Base-by-base conservation (phyloP, 1,140 invertebrate species). In the Drosophila sulfurigaster region DNA sequence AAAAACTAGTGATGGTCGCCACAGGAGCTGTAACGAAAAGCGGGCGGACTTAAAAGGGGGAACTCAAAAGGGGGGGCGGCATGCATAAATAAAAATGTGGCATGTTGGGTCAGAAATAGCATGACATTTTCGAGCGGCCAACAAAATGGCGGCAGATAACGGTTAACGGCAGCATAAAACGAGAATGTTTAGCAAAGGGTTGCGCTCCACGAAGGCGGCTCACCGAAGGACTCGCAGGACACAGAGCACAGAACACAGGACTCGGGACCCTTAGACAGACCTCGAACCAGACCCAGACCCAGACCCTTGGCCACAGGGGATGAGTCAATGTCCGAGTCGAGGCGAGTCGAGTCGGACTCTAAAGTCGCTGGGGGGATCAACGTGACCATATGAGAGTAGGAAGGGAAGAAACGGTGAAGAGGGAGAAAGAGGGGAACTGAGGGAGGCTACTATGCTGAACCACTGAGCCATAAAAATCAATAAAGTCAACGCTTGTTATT, bases 91-190 rank as follows among this genome's bases (percentile, higher is more conserved):
- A 88, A 83, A 83, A 87, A 78, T 83, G 83, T 83, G 83, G 80
- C 83, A 88, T 88, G 80, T 83, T 88, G 83, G 83, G 83, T 88
- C 83, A 82, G 80, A 88, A 87, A 87, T 87, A 87, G 83, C 83
- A 81, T 87, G 83, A 88, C 83, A 81, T 78, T 88, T 75, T 88
- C 59, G 63, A 76, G 69, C 80, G 58, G 60, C 65, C 65, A 72
- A 75, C 83, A 83, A 87, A 87, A 88, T 88, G 83, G 74, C 80
- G 81, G 56, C 78, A 82, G 83, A 88, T 78, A 83, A 72, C 74
- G 60, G 51, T 48, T 54, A 63, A 62, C 64, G 38, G 56, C 59
- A 64, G 63, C 65, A 78, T 78, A 88, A 82, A 88, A 87, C 75
- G 74, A 80, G 85, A 88, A 83, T 87, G 74, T 78, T 88, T 78